Conservation (phyloP, 2,888 invertebrate genomes). For the Rotaria sp. region DNA sequence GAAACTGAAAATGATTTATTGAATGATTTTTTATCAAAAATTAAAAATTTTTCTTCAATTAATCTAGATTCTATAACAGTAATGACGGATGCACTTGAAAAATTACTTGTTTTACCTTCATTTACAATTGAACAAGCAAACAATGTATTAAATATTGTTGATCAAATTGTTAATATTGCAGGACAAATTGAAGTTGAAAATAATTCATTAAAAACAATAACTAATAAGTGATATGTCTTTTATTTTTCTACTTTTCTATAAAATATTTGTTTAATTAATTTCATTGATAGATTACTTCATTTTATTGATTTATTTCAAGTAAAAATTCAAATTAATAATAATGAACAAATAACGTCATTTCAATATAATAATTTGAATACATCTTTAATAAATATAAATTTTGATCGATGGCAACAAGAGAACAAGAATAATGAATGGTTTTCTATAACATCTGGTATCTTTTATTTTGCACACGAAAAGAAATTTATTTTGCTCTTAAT, state of each 20-base stretch:
- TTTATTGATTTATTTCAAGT: neutral
- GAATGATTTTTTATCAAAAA: neutral
- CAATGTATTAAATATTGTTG: neutral
- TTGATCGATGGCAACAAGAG: neutral
- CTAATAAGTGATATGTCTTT: neutral
- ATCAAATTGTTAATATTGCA: neutral
- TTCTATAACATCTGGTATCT: neutral
- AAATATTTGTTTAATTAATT: neutral
- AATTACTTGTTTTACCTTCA: neutral
- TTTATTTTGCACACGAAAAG: neutral
- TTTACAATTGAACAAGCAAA: neutral
- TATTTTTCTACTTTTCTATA: neutral
- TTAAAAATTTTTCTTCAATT: neutral
- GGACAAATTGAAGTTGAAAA: neutral
- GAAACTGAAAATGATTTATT: neutral
- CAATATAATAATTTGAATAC: neutral
- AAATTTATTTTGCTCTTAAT: neutral
- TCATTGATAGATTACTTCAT: neutral
- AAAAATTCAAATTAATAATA: neutral
- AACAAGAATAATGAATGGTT: neutral
- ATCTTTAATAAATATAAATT: neutral
- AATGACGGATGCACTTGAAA: neutral
- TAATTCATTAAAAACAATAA: neutral
- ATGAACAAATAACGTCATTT: neutral
- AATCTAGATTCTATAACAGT: neutral